Evolutionary conservation across 2,888 invertebrate genomes (phyloP).

Genomic region (Eilema caniola): DNA sequence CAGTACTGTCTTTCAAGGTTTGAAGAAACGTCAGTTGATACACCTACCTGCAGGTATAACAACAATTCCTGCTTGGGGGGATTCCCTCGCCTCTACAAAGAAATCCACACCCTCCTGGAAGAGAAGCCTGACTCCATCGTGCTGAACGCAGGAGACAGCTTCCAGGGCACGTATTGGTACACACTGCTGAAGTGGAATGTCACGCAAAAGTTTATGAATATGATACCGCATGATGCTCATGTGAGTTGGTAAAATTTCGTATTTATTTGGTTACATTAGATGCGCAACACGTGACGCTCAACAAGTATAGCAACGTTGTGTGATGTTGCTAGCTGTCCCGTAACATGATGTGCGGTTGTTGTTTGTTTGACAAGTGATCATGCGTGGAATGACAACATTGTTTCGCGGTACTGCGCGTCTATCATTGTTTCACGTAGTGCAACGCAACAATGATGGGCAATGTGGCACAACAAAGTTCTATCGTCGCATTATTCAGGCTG

Average conservation of each 20-base stretch:
- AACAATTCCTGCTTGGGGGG: constrained; percentile 89
- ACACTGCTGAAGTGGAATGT: constrained; percentile 91
- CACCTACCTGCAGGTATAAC: constrained; percentile 85
- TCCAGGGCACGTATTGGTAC: constrained; percentile 95
- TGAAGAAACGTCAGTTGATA: constrained; percentile 86
- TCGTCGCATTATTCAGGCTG: too few species aligned
- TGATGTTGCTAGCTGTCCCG: too few species aligned
- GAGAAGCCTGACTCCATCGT: constrained; percentile 88
- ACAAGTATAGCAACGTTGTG: too few species aligned
- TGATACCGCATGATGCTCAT: constrained; percentile 92
- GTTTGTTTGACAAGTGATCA: too few species aligned
- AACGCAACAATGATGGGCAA: too few species aligned
- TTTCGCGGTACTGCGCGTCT: too few species aligned
- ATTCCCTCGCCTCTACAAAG: constrained; percentile 88
- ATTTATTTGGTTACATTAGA: too few species aligned
- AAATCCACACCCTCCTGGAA: constrained; percentile 79
- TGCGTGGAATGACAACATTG: too few species aligned
- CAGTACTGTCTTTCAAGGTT: constrained; percentile 76
- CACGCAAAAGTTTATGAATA: constrained; percentile 91
- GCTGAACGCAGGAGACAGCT: constrained; percentile 94
- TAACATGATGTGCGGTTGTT: too few species aligned
- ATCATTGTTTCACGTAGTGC: too few species aligned
- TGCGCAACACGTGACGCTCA: too few species aligned
- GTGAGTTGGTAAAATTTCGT: constrained; percentile 74
- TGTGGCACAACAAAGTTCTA: too few species aligned